Base-by-base conservation (phyloP, 2,113 vertebrate genomes). In the Elanoides forficatus region DNA sequence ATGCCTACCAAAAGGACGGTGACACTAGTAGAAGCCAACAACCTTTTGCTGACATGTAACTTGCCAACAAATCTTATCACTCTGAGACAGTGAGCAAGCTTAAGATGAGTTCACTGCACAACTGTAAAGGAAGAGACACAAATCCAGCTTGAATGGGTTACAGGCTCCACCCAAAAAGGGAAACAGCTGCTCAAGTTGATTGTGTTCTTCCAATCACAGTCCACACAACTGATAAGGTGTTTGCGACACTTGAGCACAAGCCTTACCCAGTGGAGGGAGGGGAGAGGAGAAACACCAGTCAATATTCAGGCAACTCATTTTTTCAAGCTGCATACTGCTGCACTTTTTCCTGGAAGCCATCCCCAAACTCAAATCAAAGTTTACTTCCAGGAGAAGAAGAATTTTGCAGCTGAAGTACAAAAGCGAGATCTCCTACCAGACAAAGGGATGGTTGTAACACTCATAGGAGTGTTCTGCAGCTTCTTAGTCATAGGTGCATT, bases 391-490 rank as follows among this genome's bases (percentile, higher is more conserved):
- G 52, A 36, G 13, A 48, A 88, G 27, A 1, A 52, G 13, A 75
- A 59, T 38, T 45, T 48, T 56, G 29, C 36, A 60, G 78, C 26
- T 73, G 71, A 9, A 53, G 9, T 2, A 45, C 45, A 45, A 7
- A 34, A 59, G 25, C 1, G 0, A 65, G 18, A 76, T 59, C 22
- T 60, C 11, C 30, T 43, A 32, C 22, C 38, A 36, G 38, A 58
- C 16, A 36, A 55, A 36, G 6, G 14, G 38, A 40, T 15, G 27
- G 25, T 27, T 0, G 0, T 8, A 71, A 63, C 0, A 0, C 43
- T 59, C 23, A 25, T 8, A 52, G 29, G 21, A 59, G 13, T 11
- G 7, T 32, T 42, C 53, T 42, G 34, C 53, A 63, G 38, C 48
- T 65, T 53, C 63, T 60, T 16, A 8, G 16, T 20, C 66, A 43